phyloP scores from a whole-genome alignment of 2,888 invertebrate species.

The Diarsia mendica region DNA sequence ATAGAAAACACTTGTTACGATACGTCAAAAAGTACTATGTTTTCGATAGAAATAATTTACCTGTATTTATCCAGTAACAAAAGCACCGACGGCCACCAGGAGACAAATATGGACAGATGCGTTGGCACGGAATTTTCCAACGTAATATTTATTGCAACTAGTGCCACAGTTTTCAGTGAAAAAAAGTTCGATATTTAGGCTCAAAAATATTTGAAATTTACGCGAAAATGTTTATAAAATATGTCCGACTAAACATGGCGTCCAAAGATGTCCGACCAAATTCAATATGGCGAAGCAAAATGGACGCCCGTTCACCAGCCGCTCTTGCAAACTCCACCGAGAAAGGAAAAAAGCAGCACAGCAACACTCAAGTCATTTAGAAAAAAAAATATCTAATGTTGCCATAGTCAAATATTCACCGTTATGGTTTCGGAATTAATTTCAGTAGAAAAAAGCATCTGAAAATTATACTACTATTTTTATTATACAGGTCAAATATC shows the following conservation, averaged over 20 bases:
- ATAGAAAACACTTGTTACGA: constrained; percentile 87
- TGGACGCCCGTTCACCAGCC: constrained; percentile 86
- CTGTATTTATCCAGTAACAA: constrained; percentile 90
- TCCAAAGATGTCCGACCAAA: constrained; percentile 92
- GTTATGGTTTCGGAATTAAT: constrained; percentile 14
- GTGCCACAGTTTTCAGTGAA: constrained; percentile 85
- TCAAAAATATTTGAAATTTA: constrained; percentile 91
- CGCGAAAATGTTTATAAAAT: constrained; percentile 93
- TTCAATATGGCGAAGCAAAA: constrained; percentile 91
- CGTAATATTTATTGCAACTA: constrained; percentile 81
- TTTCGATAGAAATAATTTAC: constrained; percentile 87
- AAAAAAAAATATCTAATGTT: constrained; percentile 72
- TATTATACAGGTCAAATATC: too few relatives aligned
- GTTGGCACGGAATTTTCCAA: constrained; percentile 85
- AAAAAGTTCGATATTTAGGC: constrained; percentile 88
- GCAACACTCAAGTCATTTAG: constrained; percentile 70
- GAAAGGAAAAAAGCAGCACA: constrained; percentile 78
- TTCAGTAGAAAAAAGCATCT: constrained; percentile 5
- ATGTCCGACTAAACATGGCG: constrained; percentile 94
- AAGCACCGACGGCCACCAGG: constrained; percentile 87
- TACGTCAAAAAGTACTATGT: constrained; percentile 88
- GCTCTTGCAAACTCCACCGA: constrained; percentile 73
- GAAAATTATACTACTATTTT: neutral
- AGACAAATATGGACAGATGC: constrained; percentile 86
- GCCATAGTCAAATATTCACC: constrained; percentile 63